A percentile compares a stretch with the other conserved stretches of the same genome.
phyloP scores from a whole-genome alignment of 2,888 invertebrate genomes.

The Dicyrtoma fusca region DNA sequence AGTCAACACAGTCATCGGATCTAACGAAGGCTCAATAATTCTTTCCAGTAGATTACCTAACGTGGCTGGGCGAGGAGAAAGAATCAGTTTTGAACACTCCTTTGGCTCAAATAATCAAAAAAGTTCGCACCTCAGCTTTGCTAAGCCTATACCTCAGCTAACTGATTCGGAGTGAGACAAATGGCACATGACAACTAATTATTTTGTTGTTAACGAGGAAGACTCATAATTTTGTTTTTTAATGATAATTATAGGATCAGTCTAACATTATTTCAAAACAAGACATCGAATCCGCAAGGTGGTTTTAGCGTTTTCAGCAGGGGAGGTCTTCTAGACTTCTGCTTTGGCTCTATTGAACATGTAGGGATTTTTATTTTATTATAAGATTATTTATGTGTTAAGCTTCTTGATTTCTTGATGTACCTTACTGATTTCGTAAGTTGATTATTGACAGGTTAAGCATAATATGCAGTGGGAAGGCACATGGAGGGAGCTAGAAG shows the following conservation, averaged over 20 bases:
- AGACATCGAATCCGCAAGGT: conserved; percentile 75
- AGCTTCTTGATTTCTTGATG: not conserved
- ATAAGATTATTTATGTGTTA: not conserved
- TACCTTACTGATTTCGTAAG: not conserved
- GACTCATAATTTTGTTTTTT: too few relatives aligned
- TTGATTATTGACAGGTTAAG: conserved; percentile 63
- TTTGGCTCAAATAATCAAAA: conserved; percentile 81
- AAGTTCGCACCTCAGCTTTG: conserved; percentile 76
- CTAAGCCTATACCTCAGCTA: conserved; percentile 80
- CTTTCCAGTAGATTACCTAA: conserved; percentile 79
- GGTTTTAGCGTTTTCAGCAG: conserved; percentile 79
- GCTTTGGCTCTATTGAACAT: conserved; percentile 68
- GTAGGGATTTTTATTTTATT: conserved; percentile 59
- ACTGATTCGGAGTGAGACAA: conserved; percentile 53
- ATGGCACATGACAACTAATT: too few relatives aligned
- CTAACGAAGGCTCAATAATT: conserved; percentile 86
- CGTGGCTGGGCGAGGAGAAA: conserved; percentile 84
- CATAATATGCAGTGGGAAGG: conserved; percentile 90
- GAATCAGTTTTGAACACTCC: conserved; percentile 78
- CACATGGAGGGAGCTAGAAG: conserved; percentile 75
- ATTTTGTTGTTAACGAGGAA: too few relatives aligned
- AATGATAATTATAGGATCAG: conserved; percentile 37
- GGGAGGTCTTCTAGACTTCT: conserved; percentile 77
- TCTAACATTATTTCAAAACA: conserved; percentile 71
- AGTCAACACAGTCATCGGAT: conserved; percentile 83